Evolutionary conservation across 2,797 vertebrate genomes (phyloP).

Genomic region (Monodelphis domestica): DNA sequence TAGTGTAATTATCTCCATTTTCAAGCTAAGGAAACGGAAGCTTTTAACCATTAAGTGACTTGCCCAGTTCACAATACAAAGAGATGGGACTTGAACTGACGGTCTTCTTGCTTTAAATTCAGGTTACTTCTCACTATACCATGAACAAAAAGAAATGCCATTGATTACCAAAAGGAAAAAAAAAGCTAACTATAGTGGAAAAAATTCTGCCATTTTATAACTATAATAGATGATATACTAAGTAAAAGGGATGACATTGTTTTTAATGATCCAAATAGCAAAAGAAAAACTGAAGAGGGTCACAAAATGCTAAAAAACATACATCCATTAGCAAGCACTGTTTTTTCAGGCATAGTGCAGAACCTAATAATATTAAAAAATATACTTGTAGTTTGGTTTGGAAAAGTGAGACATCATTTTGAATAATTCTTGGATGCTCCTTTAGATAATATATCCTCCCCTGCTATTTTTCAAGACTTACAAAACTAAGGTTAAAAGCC

Average conservation of each 20-base stretch:
- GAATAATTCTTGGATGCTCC: not conserved
- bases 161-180: not conserved
- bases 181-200: not conserved
- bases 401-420: not conserved
- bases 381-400: not conserved
- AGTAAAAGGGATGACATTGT: not conserved
- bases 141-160: not conserved
- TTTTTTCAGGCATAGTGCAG: not conserved
- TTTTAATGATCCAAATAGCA: not conserved
- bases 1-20: not conserved
- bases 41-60: not conserved
- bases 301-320: not conserved
- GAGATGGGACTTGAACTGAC: not conserved
- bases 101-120: not conserved
- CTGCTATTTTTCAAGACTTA: not conserved
- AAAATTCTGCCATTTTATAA: not conserved
- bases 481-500: not conserved
- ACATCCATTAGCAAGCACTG: not conserved
- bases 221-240: not conserved
- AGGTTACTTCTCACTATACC: not conserved
- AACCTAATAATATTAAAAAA: not conserved
- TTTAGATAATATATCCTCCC: not conserved
- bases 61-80: not conserved
- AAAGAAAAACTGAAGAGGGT: not conserved
- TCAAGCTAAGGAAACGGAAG: not conserved